Base-by-base conservation (phyloP, 2,797 vertebrate species). In the Hemibagrus guttatus region DNA sequence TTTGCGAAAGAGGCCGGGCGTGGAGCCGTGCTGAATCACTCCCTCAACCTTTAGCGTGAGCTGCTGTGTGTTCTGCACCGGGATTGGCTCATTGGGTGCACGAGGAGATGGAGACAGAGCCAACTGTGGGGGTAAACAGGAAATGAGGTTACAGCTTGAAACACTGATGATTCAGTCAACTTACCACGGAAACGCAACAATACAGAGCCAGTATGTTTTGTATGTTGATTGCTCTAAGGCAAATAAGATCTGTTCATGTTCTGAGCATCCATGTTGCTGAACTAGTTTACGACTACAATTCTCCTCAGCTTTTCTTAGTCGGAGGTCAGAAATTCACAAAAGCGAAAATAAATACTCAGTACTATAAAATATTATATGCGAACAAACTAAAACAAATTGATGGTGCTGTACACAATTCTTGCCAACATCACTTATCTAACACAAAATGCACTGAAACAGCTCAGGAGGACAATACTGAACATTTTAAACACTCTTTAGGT, bases 11-110 rank as follows among this genome's bases (percentile, higher is more conserved):
- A 99, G 96, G 46, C 98, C 98, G 0, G 98, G 98, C 35, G 96
- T 97, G 0, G 97, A 96, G 19, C 98, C 98, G 0, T 99, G 98
- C 92, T 99, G 98, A 86, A 99, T 97, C 56, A 99, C 98, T 0
- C 98, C 98, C 91, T 99, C 98, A 56, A 99, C 98, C 91, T 99
- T 99, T 21, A 99, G 92, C 0, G 98, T 97, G 93, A 99, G 87
- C 58, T 98, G 98, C 93, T 99, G 98, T 90, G 94, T 99, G 92
- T 94, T 99, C 93, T 99, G 98, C 46, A 99, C 97, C 0, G 97
- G 95, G 91, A 99, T 98, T 12, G 98, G 98, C 88, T 99, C 98
- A 12, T 94, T 96, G 0, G 97, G 96, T 26, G 97, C 98, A 81
- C 98, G 97, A 0, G 98, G 98, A 1, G 98, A 97, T 0, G 98